These are phyloP conservation scores for Thereuonema tuberculata DNA, from an alignment of 1,140 invertebrate species.

Conservation along the genomic window DNA sequence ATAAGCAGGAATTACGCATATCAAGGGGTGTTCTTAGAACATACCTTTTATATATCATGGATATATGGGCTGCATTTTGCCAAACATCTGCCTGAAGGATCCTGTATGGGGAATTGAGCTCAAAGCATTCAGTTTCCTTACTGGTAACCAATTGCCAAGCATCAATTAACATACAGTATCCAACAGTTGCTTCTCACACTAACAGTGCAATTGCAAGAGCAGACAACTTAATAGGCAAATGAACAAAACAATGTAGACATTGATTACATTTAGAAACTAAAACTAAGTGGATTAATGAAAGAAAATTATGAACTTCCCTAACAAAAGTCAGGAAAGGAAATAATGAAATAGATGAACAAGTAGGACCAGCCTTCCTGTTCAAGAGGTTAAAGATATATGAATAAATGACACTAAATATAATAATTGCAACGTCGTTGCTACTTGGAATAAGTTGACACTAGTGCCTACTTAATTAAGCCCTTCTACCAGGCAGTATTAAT, in stretches of 20 bases:
- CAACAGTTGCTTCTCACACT: neutral
- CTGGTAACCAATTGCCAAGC: no score
- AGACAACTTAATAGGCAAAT: neutral
- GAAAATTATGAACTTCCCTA: neutral
- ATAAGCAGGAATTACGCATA: no score
- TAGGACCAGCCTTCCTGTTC: neutral
- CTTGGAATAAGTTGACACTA: neutral
- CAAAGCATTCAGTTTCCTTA: slow-evolving; percentile 1
- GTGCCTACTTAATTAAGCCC: neutral
- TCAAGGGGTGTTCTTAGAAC: slow-evolving; percentile 20
- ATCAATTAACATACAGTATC: neutral
- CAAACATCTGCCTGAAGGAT: neutral
- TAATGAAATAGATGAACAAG: neutral
- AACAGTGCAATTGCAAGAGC: neutral
- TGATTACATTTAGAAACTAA: no score
- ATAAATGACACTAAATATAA: neutral
- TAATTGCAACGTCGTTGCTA: neutral
- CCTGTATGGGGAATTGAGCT: neutral
- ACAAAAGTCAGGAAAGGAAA: neutral
- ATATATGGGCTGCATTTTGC: slow-evolving; percentile 19
- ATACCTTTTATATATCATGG: slow-evolving; percentile 24
- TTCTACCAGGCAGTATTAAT: neutral
- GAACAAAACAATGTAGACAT: neutral
- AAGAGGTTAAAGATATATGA: neutral
- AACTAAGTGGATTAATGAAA: no score